phyloP scores from a whole-genome alignment of 30 jellyfish, hydroid and myxozoan genomes.

The Nemopilema nomurai region DNA sequence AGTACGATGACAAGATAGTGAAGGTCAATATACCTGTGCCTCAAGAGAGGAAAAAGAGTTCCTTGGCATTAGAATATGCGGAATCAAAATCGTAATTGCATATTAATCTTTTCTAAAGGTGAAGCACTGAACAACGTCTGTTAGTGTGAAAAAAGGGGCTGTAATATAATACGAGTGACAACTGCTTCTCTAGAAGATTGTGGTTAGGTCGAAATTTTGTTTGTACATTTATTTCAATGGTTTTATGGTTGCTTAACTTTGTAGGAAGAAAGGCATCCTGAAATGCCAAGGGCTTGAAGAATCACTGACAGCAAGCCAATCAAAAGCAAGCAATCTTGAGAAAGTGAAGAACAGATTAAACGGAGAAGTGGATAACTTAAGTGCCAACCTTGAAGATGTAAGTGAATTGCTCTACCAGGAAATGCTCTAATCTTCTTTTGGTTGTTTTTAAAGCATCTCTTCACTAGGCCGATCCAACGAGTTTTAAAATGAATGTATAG shows the following conservation, averaged over 20 bases:
- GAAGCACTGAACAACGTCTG: too few relatives aligned
- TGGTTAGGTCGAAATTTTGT: too few relatives aligned
- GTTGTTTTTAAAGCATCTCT: background rate
- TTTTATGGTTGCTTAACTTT: background rate
- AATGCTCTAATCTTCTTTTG: too few relatives aligned
- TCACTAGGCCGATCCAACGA: background rate
- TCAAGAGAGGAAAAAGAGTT: too few relatives aligned
- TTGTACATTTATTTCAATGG: background rate
- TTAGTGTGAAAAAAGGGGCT: too few relatives aligned
- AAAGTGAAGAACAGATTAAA: conserved; percentile 57
- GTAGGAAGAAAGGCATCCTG: conserved; percentile 30
- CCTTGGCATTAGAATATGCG: too few relatives aligned
- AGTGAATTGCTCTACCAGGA: conserved; percentile 3
- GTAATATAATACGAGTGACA: too few relatives aligned
- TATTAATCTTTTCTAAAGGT: too few relatives aligned
- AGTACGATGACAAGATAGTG: too few relatives aligned
- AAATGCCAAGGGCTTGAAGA: conserved; percentile 57
- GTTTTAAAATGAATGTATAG: background rate
- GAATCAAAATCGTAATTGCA: too few relatives aligned
- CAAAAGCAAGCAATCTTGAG: conserved; percentile 75
- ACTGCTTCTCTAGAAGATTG: background rate
- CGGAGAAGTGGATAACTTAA: conserved; percentile 69
- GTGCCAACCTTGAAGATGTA: conserved; percentile 69
- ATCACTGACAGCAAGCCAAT: conserved; percentile 58
- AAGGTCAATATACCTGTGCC: too few relatives aligned